Evolutionary conservation across 2,113 vertebrate genomes (phyloP), one percentile per base, ranked within the genome.

Genomic region (Albula glossodonta): DNA sequence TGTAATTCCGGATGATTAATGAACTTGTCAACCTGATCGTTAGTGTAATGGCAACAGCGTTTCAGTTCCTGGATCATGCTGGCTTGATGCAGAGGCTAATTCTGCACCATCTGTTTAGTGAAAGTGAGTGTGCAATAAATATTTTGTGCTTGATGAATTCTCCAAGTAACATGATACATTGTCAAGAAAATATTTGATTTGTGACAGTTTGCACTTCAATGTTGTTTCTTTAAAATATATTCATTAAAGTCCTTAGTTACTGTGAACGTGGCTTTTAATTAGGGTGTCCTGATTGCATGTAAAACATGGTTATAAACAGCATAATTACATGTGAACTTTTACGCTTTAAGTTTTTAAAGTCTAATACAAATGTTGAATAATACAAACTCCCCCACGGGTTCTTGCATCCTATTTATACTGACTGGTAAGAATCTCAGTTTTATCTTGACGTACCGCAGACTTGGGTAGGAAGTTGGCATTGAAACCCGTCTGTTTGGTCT

Each of bases 51-150:
- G 11, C 9, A 52, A 9, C 77, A 53, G 31, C 74, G 13, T 17
- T 70, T 22, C n/a, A n/a, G 19, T n/a, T 70, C 22, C 52, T 57
- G 74, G 51, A 31, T 51, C 53, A 57, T 12, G 48, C 78, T 80
- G 84, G 56, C 57, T 85, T 41, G 52, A 80, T 8, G 17, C 51
- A 80, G 53, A 22, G 70, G 74, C 51, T 48, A 70, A 56, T 79
- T 25, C 52, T 78, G 22, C 74, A 8, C 83, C 83, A 84, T 78
- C 83, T 78, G 83, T 84, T 79, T 52, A 19, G 74, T 80, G 74
- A 41, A 85, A 80, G 60, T 52, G 15, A 49, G 15, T 78, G 77
- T 52, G 19, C 52, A 80, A 56, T 78, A 80, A 78, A 79, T 56
- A 57, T 60, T 85, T 41, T 41, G 31, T 41, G 31, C 31, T 41